Evolutionary conservation across 1,140 invertebrate genomes (phyloP).

Genomic region (Ericerus pela): DNA sequence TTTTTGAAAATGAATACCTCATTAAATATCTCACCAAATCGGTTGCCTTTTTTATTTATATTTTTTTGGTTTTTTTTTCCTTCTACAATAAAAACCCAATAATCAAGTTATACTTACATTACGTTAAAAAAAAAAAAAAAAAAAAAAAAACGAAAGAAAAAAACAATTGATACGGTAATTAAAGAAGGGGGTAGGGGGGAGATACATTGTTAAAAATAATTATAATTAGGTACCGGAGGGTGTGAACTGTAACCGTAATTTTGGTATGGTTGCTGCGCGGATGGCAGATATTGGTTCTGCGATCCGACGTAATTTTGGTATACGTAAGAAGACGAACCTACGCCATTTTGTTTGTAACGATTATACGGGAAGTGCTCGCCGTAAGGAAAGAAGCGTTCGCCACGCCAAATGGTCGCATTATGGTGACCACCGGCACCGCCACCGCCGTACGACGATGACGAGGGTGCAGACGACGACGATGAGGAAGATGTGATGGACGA

Average conservation of each 20-base stretch:
- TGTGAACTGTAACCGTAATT: conserved; percentile 5
- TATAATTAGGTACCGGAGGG: conserved; percentile 7
- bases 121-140: neutral
- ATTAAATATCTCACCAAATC: no score
- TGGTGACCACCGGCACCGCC: neutral
- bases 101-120: neutral
- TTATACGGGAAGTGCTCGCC: neutral
- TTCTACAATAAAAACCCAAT: conserved; percentile 3
- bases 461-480: no score
- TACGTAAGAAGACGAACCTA: neutral
- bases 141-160: neutral
- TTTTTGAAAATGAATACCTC: no score
- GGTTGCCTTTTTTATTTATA: no score
- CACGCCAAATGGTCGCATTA: neutral
- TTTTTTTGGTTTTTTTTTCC: no score
- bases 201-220: conserved; percentile 1
- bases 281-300: neutral
- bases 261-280: neutral
- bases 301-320: neutral
- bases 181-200: neutral
- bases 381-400: conserved; percentile 1
- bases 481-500: no score
- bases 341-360: neutral
- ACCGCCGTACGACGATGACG: neutral
- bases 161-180: neutral